Conservation (phyloP, 2,797 vertebrate genomes). For the Pogoniulus pusillus region DNA sequence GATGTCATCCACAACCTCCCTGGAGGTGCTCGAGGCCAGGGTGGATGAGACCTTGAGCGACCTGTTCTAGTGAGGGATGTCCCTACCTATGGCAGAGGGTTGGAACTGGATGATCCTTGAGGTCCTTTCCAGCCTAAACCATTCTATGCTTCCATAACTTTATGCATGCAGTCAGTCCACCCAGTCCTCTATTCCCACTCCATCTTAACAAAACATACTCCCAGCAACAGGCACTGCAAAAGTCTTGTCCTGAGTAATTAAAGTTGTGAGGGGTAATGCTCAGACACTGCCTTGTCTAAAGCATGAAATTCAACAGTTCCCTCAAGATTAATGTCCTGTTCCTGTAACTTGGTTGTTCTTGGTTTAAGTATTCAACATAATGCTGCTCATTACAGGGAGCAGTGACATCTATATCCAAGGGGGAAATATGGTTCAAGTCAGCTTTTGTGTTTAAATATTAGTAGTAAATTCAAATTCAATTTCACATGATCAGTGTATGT, state of each 20-base stretch:
- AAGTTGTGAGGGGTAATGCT: background rate
- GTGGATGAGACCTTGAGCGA: too few relatives aligned
- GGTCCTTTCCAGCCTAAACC: too few relatives aligned
- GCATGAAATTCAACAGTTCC: conserved; percentile 45
- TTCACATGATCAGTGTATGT: conserved; percentile 68
- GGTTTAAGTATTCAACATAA: conserved; percentile 64
- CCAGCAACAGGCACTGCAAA: background rate
- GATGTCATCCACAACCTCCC: too few relatives aligned
- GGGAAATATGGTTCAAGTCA: conserved; percentile 69
- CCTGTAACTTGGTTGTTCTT: conserved; percentile 61
- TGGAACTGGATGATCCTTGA: too few relatives aligned
- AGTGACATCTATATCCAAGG: conserved; percentile 70
- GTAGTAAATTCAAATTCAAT: conserved; percentile 74
- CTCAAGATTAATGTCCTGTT: conserved; percentile 57
- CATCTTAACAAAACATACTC: background rate
- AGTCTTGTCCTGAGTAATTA: conserved; percentile 22
- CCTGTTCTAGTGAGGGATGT: too few relatives aligned
- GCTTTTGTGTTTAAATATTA: conserved; percentile 72
- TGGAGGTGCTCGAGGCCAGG: too few relatives aligned
- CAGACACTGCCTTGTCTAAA: conserved; percentile 19
- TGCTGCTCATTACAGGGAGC: conserved; percentile 64
- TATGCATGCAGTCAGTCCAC: background rate
- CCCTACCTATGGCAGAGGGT: too few relatives aligned
- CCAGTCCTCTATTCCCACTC: background rate
- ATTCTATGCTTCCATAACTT: too few relatives aligned